phyloP scores from a whole-genome alignment of 2,113 vertebrate species.

The Theristicus caerulescens region DNA sequence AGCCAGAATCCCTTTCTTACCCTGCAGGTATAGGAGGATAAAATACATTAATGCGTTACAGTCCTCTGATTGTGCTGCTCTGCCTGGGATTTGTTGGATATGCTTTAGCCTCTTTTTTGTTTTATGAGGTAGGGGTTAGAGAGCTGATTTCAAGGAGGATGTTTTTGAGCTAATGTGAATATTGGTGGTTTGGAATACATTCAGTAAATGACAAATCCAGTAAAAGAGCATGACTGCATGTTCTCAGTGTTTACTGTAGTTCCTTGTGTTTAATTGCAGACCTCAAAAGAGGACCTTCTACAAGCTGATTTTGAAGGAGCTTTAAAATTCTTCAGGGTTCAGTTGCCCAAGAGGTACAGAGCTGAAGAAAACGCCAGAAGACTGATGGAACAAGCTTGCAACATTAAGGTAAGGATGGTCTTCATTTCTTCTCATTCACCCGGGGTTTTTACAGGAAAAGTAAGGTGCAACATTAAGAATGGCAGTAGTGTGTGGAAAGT shows the following conservation, averaged over 20 bases:
- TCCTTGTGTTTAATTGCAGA: conserved; percentile 77
- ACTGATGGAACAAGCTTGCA: conserved; percentile 98
- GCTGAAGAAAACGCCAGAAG: conserved; percentile 95
- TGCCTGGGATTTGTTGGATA: neutral
- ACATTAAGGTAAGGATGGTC: conserved; percentile 87
- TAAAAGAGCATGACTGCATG: neutral
- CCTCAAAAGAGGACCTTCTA: conserved; percentile 96
- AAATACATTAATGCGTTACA: neutral
- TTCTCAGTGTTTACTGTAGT: neutral
- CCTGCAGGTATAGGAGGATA: neutral
- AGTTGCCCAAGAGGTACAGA: conserved; percentile 96
- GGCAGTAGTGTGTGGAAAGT: neutral
- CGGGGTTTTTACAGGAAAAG: neutral
- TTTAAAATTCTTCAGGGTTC: conserved; percentile 98
- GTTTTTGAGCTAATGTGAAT: neutral
- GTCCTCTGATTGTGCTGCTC: neutral
- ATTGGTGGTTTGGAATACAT: neutral
- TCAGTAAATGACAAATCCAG: neutral
- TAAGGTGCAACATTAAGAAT: neutral
- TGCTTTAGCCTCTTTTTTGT: neutral
- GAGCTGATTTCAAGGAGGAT: neutral
- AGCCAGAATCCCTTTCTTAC: neutral
- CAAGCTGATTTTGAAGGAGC: conserved; percentile 99
- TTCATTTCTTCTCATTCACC: neutral
- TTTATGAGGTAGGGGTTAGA: neutral